Evolutionary conservation across 1,140 invertebrate species (phyloP), one percentile per base, ranked within the genome.

Genomic region (Drosophila mojavensis): DNA sequence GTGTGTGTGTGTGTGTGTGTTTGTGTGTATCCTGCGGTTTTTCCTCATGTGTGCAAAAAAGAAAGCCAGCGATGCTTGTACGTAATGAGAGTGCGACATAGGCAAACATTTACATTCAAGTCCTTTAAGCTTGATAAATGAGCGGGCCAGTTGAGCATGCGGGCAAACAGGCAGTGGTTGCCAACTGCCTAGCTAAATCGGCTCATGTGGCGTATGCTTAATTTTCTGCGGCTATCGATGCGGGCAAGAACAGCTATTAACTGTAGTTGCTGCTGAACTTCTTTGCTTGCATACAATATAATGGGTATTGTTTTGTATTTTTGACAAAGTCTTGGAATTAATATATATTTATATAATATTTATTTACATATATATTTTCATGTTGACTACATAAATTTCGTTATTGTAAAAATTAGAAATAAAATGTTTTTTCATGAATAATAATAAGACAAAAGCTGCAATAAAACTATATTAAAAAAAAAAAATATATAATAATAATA

Each of bases 61-160:
- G 41, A 41, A 41, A 24, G 17, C 53, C 53, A 48, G 24, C 41
- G 28, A 60, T 63, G 20, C 33, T 67, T 53, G 78, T 67, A 36
- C 74, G 69, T 79, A 86, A 79, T 88, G 64, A 79, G 72, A 71
- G 76, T 54, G 53, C 61, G 62, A n/a, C 80, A 56, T 70, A 75
- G 69, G 68, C 58, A 68, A 74, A 81, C 77, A 80, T 83, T 89
- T 75, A 71, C 79, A 69, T 75, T 33, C 66, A 80, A 84, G 84
- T 89, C 84, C 62, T 76, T 84, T 89, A 89, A 89, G 84, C 84
- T 50, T 89, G 84, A 89, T 89, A 78, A 89, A 89, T 89, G 84
- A 67, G 70, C 61, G 66, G 67, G 73, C 69, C 43, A 71, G 53
- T 45, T 41, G n/a, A 54, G 61, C 41, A 11, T 41, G 48, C 13